phyloP scores from a whole-genome alignment of 2,113 vertebrate genomes.

The Cyphomyrus discorhynchus region DNA sequence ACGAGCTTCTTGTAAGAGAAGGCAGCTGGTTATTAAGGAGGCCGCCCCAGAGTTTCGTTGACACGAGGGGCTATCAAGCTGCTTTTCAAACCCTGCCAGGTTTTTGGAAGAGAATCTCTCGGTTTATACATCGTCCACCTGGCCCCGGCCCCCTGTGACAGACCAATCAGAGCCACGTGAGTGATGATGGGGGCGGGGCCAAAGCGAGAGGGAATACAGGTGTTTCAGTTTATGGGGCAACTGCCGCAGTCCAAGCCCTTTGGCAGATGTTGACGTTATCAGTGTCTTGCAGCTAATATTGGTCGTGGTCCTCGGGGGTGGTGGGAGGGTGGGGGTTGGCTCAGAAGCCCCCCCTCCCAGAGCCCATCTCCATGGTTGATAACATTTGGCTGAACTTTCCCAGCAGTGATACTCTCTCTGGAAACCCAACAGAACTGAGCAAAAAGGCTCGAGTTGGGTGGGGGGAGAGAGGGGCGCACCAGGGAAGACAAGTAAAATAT shows the following conservation, averaged over 20 bases:
- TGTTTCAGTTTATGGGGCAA: slow-evolving; percentile 89
- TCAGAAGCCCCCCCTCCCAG: slow-evolving; percentile 64
- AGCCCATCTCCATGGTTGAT: slow-evolving; percentile 80
- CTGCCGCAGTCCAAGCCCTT: slow-evolving; percentile 64
- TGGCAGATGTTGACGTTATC: slow-evolving; percentile 92
- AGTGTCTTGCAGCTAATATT: slow-evolving; percentile 73
- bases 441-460: slow-evolving; percentile 53
- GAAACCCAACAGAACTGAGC: slow-evolving; percentile 73
- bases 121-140: slow-evolving; percentile 78
- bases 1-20: neutral
- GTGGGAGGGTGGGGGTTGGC: slow-evolving; percentile 12
- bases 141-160: slow-evolving; percentile 78
- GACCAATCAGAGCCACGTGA: slow-evolving; percentile 77
- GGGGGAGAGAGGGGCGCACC: slow-evolving; percentile 59
- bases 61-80: slow-evolving; percentile 31
- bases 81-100: slow-evolving; percentile 68
- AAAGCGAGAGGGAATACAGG: slow-evolving; percentile 89
- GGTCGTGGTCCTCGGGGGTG: slow-evolving; percentile 71
- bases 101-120: slow-evolving; percentile 67
- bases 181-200: slow-evolving; percentile 64
- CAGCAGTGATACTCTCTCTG: slow-evolving; percentile 83
- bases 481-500: slow-evolving; percentile 80
- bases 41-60: neutral
- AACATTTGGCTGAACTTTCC: slow-evolving; percentile 99
- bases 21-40: neutral